phyloP scores from a whole-genome alignment of 2,888 invertebrate genomes.

The Chalcis sispes region DNA sequence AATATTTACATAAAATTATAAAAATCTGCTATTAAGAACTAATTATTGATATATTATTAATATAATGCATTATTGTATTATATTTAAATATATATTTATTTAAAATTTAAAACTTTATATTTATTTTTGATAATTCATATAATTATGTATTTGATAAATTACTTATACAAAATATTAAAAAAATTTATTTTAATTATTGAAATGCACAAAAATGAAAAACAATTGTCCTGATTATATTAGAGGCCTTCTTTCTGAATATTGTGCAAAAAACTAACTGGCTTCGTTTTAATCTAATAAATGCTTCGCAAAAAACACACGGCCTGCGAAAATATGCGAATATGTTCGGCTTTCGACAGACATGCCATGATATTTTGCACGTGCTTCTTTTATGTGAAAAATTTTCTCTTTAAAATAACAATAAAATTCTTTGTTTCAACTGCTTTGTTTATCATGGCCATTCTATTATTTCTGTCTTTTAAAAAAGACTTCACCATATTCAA shows the following conservation, averaged over 20 bases:
- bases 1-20: too few relatives aligned
- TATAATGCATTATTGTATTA: too few relatives aligned
- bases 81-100: neutral
- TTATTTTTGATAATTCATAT: too few relatives aligned
- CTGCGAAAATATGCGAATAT: slow-evolving; percentile 17
- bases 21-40: too few relatives aligned
- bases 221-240: too few relatives aligned
- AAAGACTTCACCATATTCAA: slow-evolving; percentile 8
- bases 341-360: slow-evolving; percentile 41
- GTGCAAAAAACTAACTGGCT: neutral
- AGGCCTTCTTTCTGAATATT: neutral
- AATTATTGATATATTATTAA: too few relatives aligned
- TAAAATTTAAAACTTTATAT: too few relatives aligned
- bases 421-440: slow-evolving; percentile 39
- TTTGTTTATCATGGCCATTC: slow-evolving; percentile 11
- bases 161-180: too few relatives aligned
- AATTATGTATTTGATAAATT: too few relatives aligned
- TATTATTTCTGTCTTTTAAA: slow-evolving; percentile 12
- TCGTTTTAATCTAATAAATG: slow-evolving; percentile 12
- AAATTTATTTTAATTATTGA: too few relatives aligned
- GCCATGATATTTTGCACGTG: slow-evolving; percentile 29
- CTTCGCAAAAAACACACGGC: slow-evolving; percentile 19
- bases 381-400: slow-evolving; percentile 44
- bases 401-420: slow-evolving; percentile 44
- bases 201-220: too few relatives aligned